These are phyloP conservation scores for Oreochromis niloticus DNA, from an alignment of 2,113 vertebrate species.

Conservation along the genomic window DNA sequence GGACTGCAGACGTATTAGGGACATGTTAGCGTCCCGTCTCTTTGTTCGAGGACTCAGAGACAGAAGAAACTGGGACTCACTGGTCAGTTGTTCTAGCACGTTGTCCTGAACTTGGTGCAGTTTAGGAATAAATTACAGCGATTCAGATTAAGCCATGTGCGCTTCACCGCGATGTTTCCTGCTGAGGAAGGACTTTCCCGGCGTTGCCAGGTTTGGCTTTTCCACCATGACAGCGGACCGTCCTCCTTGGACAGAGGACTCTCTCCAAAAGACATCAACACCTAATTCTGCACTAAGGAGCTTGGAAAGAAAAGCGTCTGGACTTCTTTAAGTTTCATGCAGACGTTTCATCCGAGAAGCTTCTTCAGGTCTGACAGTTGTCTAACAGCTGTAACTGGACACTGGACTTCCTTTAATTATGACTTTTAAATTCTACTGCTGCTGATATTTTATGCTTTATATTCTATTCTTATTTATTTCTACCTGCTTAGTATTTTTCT, in stretches of 20 bases:
- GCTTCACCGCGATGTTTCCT: accelerated
- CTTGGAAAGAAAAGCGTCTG: accelerated
- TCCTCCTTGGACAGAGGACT: background rate
- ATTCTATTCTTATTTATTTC: background rate
- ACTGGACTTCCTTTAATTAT: background rate
- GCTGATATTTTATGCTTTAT: background rate
- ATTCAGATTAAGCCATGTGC: background rate
- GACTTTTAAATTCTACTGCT: background rate
- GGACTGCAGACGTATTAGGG: background rate
- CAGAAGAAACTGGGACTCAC: background rate
- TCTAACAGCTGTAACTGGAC: background rate
- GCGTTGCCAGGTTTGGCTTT: background rate
- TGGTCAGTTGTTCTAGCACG: accelerated
- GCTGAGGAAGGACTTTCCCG: background rate
- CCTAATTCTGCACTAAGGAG: background rate
- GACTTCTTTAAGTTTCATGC: background rate
- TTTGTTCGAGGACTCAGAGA: background rate
- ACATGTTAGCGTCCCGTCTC: accelerated
- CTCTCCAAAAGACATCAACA: background rate
- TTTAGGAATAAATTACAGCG: background rate
- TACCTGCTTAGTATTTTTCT: background rate
- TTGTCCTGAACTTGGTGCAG: background rate
- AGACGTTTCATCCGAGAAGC: accelerated
- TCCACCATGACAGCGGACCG: background rate
- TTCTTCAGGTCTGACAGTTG: background rate